Evolutionary conservation across 1,140 invertebrate genomes (phyloP).

Genomic region (Epicauta chinensis): DNA sequence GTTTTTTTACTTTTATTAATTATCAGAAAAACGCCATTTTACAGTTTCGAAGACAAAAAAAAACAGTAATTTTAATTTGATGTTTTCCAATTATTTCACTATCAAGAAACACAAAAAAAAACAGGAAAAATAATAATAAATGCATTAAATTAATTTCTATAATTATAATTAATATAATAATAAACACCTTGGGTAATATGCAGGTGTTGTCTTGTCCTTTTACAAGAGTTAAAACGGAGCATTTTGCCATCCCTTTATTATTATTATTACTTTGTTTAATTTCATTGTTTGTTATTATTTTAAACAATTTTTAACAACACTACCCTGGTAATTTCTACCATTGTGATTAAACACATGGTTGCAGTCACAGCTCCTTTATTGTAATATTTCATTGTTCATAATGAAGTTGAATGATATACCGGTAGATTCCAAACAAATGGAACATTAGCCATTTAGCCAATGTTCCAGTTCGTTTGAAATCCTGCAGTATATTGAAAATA

Average conservation of each 20-base stretch:
- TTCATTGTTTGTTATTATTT: too few species aligned
- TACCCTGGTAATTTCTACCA: not conserved
- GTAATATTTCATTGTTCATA: too few species aligned
- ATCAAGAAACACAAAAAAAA: constrained; percentile 7
- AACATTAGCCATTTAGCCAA: too few species aligned
- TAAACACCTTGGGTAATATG: not conserved
- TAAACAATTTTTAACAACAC: constrained; percentile 7
- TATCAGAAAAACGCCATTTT: too few species aligned
- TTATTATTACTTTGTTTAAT: not conserved
- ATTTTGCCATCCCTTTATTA: constrained; percentile 19
- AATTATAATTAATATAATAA: constrained; percentile 13
- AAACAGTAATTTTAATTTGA: too few species aligned
- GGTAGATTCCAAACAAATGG: too few species aligned
- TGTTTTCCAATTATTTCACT: too few species aligned
- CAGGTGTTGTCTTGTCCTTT: not conserved
- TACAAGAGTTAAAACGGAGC: constrained; percentile 14
- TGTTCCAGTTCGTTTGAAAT: too few species aligned
- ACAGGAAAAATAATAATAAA: constrained; percentile 13
- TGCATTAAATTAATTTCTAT: constrained; percentile 9
- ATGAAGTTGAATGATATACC: too few species aligned
- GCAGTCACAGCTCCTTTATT: constrained; percentile 27
- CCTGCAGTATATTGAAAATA: not conserved
- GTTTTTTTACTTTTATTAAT: too few species aligned
- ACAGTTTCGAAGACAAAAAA: too few species aligned
- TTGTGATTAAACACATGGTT: constrained; percentile 8